Evolutionary conservation across 2,888 invertebrate species (phyloP), one percentile per base, ranked within the genome.

Genomic region (Priocnemis perturbator): DNA sequence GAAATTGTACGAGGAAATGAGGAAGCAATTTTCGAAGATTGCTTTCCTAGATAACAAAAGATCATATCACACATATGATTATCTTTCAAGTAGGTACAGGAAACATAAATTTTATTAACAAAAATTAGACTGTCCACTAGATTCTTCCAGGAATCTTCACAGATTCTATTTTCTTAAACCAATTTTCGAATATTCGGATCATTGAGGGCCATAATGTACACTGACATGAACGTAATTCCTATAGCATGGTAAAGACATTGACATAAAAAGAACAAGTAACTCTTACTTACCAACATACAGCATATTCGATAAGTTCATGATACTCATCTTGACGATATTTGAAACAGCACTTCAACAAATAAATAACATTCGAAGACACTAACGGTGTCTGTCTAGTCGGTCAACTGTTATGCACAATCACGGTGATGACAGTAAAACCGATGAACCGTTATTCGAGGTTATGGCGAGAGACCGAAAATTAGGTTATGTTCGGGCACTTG

Each of bases 241-340:
- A 37, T 11, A 37, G 14, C 37, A 11, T 11, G 1, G 7, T 37
- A 11, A 37, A 37, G 7, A 37, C 7, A 37, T 5, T 26, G 26
- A 26, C 7, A 11, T 11, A 37, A 37, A 26, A 11, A 9, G 14
- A 5, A 11, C 7, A 37, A 3, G 17, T 15, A 17, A 17, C 50
- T 2, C 64, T 60, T 73, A 81, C 83, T 83, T 74, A 84, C 84
- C 85, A 15, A 76, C 60, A 48, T 64, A 68, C 0, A 79, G 23
- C 19, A 78, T 20, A 45, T 64, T 81, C 21, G 73, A 71, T 21
- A 80, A 30, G 56, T 66, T 58, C 44, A 48, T 48, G 21, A 65
- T 44, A 50, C 59, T 64, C 78, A 78, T 78, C 4, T 60, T 66
- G 59, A 56, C 37, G 7, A 37, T 9, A 37, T 3, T 56, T 15